Conservation (phyloP, 2,888 invertebrate species). For the Drosophila leonis region DNA sequence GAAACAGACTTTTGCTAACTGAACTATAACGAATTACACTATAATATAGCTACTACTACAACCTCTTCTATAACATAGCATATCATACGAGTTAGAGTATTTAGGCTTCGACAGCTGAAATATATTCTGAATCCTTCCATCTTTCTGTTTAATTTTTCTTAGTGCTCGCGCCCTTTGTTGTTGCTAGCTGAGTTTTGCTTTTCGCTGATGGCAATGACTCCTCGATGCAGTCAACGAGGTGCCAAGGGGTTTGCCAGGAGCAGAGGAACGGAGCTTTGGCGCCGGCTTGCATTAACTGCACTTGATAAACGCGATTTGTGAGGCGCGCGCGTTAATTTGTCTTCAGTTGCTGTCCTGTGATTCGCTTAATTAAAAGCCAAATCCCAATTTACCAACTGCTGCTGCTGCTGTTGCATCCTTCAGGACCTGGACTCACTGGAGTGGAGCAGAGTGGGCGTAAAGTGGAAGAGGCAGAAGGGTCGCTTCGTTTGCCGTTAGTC, state of each 20-base stretch:
- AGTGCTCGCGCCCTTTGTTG: conserved; percentile 16
- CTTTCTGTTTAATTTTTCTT: conserved; percentile 1
- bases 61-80: neutral
- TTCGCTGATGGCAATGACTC: conserved; percentile 51
- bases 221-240: conserved; percentile 27
- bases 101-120: neutral
- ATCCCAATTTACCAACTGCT: conserved; percentile 22
- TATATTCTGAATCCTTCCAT: neutral
- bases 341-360: conserved; percentile 28
- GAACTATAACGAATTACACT: neutral
- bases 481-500: conserved; percentile 34
- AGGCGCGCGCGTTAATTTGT: conserved; percentile 37
- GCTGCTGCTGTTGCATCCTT: conserved; percentile 15
- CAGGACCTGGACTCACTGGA: conserved; percentile 11
- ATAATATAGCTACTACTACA: neutral
- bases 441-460: neutral
- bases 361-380: conserved; percentile 55
- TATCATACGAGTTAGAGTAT: neutral
- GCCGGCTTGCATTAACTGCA: conserved; percentile 56
- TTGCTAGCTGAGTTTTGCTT: conserved; percentile 42
- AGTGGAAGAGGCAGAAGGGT: neutral
- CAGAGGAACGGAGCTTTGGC: conserved; percentile 6
- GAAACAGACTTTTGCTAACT: too few species aligned
- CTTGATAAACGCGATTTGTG: conserved; percentile 48
- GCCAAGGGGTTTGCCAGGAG: conserved; percentile 3